These are phyloP conservation scores for Eumaeus atala DNA, from an alignment of 1,140 invertebrate species.

Conservation along the genomic window DNA sequence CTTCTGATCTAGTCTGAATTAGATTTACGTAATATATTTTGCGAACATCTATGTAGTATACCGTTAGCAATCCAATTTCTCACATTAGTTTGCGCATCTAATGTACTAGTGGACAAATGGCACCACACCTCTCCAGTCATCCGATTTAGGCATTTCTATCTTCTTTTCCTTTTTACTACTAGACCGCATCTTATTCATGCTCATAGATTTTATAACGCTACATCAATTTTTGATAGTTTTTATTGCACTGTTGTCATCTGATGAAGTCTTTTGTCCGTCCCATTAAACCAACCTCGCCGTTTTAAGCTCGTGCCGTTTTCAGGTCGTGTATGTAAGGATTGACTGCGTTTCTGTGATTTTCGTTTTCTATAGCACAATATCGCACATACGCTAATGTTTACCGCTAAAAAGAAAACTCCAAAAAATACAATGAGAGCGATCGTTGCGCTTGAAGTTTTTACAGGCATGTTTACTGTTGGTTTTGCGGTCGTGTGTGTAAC, in stretches of 20 bases:
- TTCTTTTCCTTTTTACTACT: conserved; percentile 61
- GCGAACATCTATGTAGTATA: conserved; percentile 82
- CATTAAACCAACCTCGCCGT: conserved; percentile 58
- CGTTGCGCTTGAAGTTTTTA: conserved; percentile 72
- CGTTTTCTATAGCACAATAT: conserved; percentile 85
- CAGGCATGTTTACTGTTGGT: conserved; percentile 37
- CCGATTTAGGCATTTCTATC: conserved; percentile 78
- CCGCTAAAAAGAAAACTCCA: conserved; percentile 84
- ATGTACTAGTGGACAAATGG: conserved; percentile 84
- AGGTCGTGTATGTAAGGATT: conserved; percentile 63
- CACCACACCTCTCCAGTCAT: conserved; percentile 75
- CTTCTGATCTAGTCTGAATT: conserved; percentile 67
- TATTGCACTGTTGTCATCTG: conserved; percentile 58
- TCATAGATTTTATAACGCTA: conserved; percentile 75
- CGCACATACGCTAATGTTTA: conserved; percentile 86
- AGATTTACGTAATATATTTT: conserved; percentile 76
- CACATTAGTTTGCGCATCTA: conserved; percentile 89
- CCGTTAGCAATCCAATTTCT: conserved; percentile 88
- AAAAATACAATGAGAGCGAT: conserved; percentile 85
- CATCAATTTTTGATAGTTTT: conserved; percentile 68
- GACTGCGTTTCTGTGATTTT: conserved; percentile 73
- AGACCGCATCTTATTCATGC: conserved; percentile 58
- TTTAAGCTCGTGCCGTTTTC: conserved; percentile 49
- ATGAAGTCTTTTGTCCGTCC: conserved; percentile 61
- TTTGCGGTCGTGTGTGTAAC: conserved; percentile 33